A percentile compares a stretch with the other conserved stretches of the same genome.
Conservation (phyloP, 1,140 invertebrate genomes). For the Zeugodacus cucurbitae region DNA sequence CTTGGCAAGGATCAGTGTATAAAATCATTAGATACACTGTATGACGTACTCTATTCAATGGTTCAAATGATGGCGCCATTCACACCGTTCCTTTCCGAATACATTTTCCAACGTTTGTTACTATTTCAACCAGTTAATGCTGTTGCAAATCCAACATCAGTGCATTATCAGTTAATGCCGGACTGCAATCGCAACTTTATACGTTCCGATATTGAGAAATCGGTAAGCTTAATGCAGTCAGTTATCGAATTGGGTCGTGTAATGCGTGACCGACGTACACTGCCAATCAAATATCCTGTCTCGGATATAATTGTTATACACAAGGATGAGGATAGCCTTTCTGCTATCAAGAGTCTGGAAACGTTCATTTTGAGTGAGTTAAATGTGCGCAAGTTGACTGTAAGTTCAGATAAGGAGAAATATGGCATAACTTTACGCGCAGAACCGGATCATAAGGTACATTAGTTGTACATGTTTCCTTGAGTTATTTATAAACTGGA, state of each 20-base stretch:
- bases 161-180: constrained; percentile 92
- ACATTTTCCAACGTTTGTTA: constrained; percentile 91
- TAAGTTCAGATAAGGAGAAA: constrained; percentile 91
- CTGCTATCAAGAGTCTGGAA: constrained; percentile 84
- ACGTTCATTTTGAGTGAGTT: constrained; percentile 93
- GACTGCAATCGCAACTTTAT: constrained; percentile 79
- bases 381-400: constrained; percentile 88
- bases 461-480: background rate
- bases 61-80: constrained; percentile 95
- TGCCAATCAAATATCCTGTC: constrained; percentile 96
- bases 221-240: constrained; percentile 92
- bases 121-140: constrained; percentile 53
- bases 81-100: constrained; percentile 96
- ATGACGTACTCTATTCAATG: constrained; percentile 89
- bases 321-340: constrained; percentile 80
- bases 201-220: constrained; percentile 86
- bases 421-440: constrained; percentile 93
- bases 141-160: constrained; percentile 68
- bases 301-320: constrained; percentile 97
- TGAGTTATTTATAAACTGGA: too few relatives aligned
- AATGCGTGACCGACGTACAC: constrained; percentile 90
- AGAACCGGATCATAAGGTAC: constrained; percentile 86
- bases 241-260: constrained; percentile 95
- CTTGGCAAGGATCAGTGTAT: constrained; percentile 82
- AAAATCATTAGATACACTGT: constrained; percentile 88